These are phyloP conservation scores for Trichonephila inaurata DNA, from an alignment of 1,140 invertebrate species.

Conservation along the genomic window DNA sequence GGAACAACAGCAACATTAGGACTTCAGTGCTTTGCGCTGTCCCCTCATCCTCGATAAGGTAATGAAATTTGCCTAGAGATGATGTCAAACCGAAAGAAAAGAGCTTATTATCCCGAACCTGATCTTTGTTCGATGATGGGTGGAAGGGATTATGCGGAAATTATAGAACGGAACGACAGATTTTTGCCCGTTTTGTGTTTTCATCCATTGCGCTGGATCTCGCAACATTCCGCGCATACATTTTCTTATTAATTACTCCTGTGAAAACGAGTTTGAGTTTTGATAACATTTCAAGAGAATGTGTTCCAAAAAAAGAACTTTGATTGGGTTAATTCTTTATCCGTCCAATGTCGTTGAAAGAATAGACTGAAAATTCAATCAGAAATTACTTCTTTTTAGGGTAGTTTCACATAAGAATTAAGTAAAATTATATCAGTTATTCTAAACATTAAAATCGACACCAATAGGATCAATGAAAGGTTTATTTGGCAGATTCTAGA, in stretches of 20 bases:
- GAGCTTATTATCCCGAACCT: constrained; percentile 47
- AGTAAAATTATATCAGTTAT: no score
- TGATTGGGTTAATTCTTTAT: no score
- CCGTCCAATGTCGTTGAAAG: no score
- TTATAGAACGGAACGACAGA: background rate
- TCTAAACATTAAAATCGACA: no score
- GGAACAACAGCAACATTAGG: constrained; percentile 59
- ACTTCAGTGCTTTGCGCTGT: background rate
- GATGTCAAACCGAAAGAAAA: constrained; percentile 61
- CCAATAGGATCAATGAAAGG: no score
- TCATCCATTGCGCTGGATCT: background rate
- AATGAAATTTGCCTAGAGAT: constrained; percentile 58
- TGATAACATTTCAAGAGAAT: no score
- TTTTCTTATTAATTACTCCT: background rate
- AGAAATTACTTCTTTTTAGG: no score
- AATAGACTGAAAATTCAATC: no score
- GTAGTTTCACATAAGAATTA: no score
- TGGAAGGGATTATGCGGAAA: constrained; percentile 39
- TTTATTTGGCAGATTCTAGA: no score
- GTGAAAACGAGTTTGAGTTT: no score
- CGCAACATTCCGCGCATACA: background rate
- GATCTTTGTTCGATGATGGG: constrained; percentile 32
- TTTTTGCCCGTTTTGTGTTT: background rate
- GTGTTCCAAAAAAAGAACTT: no score
- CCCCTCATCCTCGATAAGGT: constrained; percentile 53